These are phyloP conservation scores for Lycorma delicatula DNA, from an alignment of 1,140 invertebrate genomes.

Conservation along the genomic window DNA sequence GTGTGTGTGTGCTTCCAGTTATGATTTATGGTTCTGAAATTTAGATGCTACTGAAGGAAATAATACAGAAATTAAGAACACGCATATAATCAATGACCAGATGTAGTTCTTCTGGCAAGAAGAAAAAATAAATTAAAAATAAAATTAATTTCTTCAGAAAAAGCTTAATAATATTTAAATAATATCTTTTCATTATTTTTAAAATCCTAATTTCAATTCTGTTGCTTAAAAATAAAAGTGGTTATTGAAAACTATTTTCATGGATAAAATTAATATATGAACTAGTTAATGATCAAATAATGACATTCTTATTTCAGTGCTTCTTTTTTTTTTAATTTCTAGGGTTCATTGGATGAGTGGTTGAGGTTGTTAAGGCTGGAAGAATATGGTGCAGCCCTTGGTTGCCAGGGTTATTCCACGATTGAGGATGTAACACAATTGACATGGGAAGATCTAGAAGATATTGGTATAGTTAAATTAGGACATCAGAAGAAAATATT, in stretches of 20 bases:
- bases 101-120: too few relatives aligned
- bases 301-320: too few relatives aligned
- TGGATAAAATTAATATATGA: not conserved
- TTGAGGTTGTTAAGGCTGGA: constrained; percentile 79
- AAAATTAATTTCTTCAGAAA: too few relatives aligned
- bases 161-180: too few relatives aligned
- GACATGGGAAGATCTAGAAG: constrained; percentile 98
- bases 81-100: too few relatives aligned
- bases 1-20: too few relatives aligned
- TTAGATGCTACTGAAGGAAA: too few relatives aligned
- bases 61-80: too few relatives aligned
- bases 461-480: constrained; percentile 89
- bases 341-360: constrained; percentile 90
- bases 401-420: constrained; percentile 86
- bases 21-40: too few relatives aligned
- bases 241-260: constrained; percentile 3
- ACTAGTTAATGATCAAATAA: not conserved
- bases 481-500: constrained; percentile 99
- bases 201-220: too few relatives aligned
- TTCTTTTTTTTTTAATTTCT: constrained; percentile 25
- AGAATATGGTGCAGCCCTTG: constrained; percentile 80
- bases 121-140: too few relatives aligned
- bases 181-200: too few relatives aligned
- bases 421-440: constrained; percentile 89
- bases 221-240: not conserved